A percentile compares a stretch with the other conserved stretches of the same genome.
These are phyloP conservation scores for Melanophora roralis DNA, from an alignment of 2,888 invertebrate genomes.

Conservation along the genomic window DNA sequence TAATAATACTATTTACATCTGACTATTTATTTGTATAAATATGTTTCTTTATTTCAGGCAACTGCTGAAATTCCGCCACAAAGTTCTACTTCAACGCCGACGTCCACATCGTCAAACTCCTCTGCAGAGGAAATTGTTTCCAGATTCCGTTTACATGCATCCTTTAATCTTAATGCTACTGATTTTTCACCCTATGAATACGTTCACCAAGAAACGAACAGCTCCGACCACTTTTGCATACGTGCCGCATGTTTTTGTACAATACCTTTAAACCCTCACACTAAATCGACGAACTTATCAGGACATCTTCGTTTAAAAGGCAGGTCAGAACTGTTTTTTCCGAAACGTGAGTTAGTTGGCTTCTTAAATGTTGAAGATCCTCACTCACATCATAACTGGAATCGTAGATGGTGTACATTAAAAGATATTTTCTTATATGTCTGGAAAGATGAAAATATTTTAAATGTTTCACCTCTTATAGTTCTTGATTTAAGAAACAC, in stretches of 20 bases:
- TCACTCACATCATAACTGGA: slow-evolving; percentile 78
- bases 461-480: slow-evolving; percentile 72
- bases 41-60: slow-evolving; percentile 48
- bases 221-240: slow-evolving; percentile 67
- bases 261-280: slow-evolving; percentile 65
- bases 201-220: slow-evolving; percentile 62
- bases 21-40: background rate
- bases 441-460: slow-evolving; percentile 79
- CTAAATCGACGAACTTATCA: slow-evolving; percentile 70
- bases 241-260: slow-evolving; percentile 66
- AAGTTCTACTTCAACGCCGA: slow-evolving; percentile 54
- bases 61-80: slow-evolving; percentile 6
- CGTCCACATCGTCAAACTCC: slow-evolving; percentile 53
- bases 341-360: slow-evolving; percentile 73
- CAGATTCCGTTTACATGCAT: slow-evolving; percentile 74
- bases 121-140: slow-evolving; percentile 71
- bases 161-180: slow-evolving; percentile 68
- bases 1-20: no score
- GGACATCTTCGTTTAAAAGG: slow-evolving; percentile 69
- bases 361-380: slow-evolving; percentile 79
- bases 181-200: slow-evolving; percentile 71
- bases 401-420: slow-evolving; percentile 79
- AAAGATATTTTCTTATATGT: slow-evolving; percentile 76
- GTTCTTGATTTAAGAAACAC: slow-evolving; percentile 76
- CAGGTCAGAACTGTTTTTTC: slow-evolving; percentile 69